Evolutionary conservation across 2,797 vertebrate genomes (phyloP).

Genomic region (Gymnocypris eckloni): DNA sequence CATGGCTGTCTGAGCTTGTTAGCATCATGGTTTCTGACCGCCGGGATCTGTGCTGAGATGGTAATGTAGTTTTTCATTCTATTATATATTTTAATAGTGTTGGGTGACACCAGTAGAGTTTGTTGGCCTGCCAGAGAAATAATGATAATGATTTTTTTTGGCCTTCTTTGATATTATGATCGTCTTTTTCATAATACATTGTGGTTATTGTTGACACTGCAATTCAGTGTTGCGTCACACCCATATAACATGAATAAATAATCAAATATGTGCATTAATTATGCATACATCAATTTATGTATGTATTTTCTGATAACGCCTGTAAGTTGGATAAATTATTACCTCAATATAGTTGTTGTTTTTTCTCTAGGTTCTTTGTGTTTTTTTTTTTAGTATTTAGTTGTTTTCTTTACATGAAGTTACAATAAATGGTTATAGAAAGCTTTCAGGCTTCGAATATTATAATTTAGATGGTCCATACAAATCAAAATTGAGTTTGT

Average conservation of each 20-base stretch:
- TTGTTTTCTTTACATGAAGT: background rate
- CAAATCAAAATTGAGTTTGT: background rate
- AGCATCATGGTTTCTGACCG: conserved; percentile 7
- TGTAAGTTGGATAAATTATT: background rate
- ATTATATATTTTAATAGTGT: conserved; percentile 59
- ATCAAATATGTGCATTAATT: background rate
- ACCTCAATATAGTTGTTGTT: background rate
- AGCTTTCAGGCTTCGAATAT: background rate
- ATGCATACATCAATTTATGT: conserved; percentile 5
- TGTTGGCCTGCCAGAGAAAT: conserved; percentile 72
- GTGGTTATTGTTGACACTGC: background rate
- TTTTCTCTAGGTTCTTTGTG: background rate
- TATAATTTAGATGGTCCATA: background rate
- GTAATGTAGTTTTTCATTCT: conserved; percentile 58
- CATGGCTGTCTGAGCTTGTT: conserved; percentile 41
- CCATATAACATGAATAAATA: conserved; percentile 9
- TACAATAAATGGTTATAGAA: background rate
- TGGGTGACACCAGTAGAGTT: conserved; percentile 67
- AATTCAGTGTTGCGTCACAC: background rate
- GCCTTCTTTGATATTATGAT: background rate
- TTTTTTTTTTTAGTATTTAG: background rate
- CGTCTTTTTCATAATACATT: background rate
- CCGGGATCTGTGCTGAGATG: conserved; percentile 49
- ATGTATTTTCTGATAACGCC: background rate
- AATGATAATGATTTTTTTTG: background rate